Evolutionary conservation across 1,140 invertebrate genomes (phyloP).

Genomic region (Drosophila lacteicornis): DNA sequence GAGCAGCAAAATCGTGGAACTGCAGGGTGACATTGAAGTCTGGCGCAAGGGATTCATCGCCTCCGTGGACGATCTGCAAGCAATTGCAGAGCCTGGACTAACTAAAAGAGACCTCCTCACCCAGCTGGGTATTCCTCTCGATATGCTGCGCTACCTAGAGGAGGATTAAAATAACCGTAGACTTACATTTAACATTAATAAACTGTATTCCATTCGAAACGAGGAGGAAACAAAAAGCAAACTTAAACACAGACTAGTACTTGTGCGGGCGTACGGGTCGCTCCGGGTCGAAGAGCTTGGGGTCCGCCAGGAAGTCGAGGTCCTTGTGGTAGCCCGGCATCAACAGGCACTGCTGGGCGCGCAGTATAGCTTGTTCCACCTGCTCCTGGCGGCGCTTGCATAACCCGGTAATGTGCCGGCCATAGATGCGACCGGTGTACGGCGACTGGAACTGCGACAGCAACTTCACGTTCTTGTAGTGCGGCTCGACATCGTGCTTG

Average conservation of each 20-base stretch:
- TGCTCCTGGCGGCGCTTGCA: conserved; percentile 91
- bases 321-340: conserved; percentile 93
- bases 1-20: conserved; percentile 42
- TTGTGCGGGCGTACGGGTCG: conserved; percentile 92
- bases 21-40: conserved; percentile 54
- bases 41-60: conserved; percentile 62
- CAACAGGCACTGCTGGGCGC: conserved; percentile 90
- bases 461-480: conserved; percentile 97
- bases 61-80: conserved; percentile 61
- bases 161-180: conserved; percentile 47
- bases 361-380: conserved; percentile 90
- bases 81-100: conserved; percentile 27
- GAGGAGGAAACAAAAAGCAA: conserved; percentile 32
- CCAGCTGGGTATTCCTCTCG: conserved; percentile 52
- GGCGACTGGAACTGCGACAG: conserved; percentile 98
- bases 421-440: conserved; percentile 96
- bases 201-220: conserved; percentile 59
- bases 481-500: conserved; percentile 91
- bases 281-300: conserved; percentile 94
- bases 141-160: conserved; percentile 65
- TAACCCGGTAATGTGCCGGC: conserved; percentile 94
- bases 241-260: conserved; percentile 86
- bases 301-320: conserved; percentile 91
- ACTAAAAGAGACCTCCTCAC: conserved; percentile 36
- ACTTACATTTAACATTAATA: conserved; percentile 26